A percentile compares a stretch with the other conserved stretches of the same genome.
Conservation (phyloP, 2,888 invertebrate genomes). For the Plagiodera versicolora region DNA sequence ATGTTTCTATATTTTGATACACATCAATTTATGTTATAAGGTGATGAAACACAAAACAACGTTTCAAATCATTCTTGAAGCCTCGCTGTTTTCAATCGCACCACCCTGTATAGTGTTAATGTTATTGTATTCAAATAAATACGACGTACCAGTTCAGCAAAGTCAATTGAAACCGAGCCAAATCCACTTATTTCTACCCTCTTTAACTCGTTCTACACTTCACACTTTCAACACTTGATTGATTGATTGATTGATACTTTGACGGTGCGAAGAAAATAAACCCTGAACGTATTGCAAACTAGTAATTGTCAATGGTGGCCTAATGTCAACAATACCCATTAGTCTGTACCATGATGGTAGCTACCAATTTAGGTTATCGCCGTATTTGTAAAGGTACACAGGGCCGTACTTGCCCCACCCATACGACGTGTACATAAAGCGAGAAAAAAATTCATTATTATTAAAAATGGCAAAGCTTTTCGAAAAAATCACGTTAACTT, state of each 20-base stretch:
- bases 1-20: too few species aligned
- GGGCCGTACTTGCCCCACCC: neutral
- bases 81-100: too few species aligned
- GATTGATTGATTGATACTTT: too few species aligned
- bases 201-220: neutral
- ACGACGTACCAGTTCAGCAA: neutral
- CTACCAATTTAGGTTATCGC: conserved; percentile 8
- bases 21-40: too few species aligned
- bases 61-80: too few species aligned
- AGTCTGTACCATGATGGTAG: conserved; percentile 1
- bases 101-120: too few species aligned
- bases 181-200: neutral
- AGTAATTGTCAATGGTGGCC: neutral
- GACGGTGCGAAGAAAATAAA: neutral
- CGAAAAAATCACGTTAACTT: too few species aligned
- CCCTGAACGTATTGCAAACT: neutral
- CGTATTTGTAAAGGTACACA: neutral
- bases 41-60: too few species aligned
- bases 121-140: neutral
- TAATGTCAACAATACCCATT: neutral
- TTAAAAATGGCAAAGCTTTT: too few species aligned
- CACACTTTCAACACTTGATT: too few species aligned
- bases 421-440: too few species aligned
- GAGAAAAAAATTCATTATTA: too few species aligned
- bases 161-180: neutral